These are phyloP conservation scores for Moxostoma hubbsi DNA, from an alignment of 2,797 vertebrate genomes.

Conservation along the genomic window DNA sequence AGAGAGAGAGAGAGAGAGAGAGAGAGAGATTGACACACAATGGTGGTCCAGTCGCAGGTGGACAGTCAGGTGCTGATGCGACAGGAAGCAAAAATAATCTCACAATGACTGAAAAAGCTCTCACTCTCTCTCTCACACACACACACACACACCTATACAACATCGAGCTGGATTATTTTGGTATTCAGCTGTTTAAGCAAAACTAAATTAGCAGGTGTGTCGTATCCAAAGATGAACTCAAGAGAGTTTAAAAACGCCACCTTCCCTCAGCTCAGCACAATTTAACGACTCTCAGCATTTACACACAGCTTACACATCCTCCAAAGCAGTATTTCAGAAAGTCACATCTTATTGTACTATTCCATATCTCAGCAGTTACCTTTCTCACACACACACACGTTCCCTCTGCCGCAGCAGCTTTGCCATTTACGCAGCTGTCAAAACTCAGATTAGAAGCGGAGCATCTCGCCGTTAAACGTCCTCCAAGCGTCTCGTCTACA, in stretches of 20 bases:
- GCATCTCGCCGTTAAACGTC: conserved; percentile 3
- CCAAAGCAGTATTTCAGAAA: conserved; percentile 3
- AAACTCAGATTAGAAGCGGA: neutral
- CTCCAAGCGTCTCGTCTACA: neutral
- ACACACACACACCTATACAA: conserved; percentile 11
- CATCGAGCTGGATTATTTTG: conserved; percentile 37
- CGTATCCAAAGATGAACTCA: conserved; percentile 3
- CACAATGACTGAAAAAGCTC: conserved; percentile 30
- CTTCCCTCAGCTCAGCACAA: conserved; percentile 38
- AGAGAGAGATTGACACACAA: neutral
- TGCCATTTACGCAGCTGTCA: neutral
- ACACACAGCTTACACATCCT: conserved; percentile 10
- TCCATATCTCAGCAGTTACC: conserved; percentile 10
- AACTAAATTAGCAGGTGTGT: conserved; percentile 31
- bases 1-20: too few species aligned
- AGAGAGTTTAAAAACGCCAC: neutral
- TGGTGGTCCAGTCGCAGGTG: conserved; percentile 45
- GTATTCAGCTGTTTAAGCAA: conserved; percentile 46
- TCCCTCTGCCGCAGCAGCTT: neutral
- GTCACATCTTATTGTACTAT: neutral
- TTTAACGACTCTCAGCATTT: conserved; percentile 19
- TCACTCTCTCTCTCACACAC: neutral
- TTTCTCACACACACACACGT: neutral
- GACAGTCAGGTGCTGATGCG: conserved; percentile 52
- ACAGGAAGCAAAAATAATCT: conserved; percentile 59